Percentiles rank a stretch among this genome's conserved stretches.
Evolutionary conservation across 1,140 invertebrate species (phyloP).

Genomic region (Megathymus violae): DNA sequence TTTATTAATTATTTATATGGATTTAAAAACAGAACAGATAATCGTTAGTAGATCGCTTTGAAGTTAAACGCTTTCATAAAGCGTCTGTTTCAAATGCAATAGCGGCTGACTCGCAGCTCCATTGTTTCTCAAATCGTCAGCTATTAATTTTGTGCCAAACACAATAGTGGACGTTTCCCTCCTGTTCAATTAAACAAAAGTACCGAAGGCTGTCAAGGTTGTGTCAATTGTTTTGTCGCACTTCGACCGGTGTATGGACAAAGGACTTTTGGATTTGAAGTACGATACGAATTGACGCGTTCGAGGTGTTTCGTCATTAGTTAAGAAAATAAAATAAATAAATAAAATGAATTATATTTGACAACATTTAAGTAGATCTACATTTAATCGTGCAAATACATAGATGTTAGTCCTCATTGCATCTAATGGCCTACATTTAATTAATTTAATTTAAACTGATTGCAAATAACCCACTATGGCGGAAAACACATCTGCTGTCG

Average conservation of each 20-base stretch:
- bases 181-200: slow-evolving; percentile 27
- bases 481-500: no score
- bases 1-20: no score
- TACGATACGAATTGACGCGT: not conserved
- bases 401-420: no score
- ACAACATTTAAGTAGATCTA: no score
- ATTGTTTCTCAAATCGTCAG: slow-evolving; percentile 43
- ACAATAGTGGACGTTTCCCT: slow-evolving; percentile 29
- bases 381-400: no score
- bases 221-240: slow-evolving; percentile 25
- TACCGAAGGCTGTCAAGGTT: slow-evolving; percentile 25
- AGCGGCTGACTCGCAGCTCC: slow-evolving; percentile 38
- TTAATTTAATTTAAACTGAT: no score
- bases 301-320: not conserved
- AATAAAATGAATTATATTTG: no score
- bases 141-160: slow-evolving; percentile 36
- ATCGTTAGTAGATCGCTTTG: not conserved
- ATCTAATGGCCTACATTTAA: no score
- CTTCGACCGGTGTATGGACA: not conserved
- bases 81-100: slow-evolving; percentile 18
- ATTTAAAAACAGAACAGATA: slow-evolving; percentile 1
- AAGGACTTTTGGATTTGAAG: slow-evolving; percentile 8
- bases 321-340: no score
- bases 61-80: slow-evolving; percentile 21
- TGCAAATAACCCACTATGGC: no score